A percentile compares a stretch with the other conserved stretches of the same genome.
These are phyloP conservation scores for Caretta caretta DNA, from an alignment of 2,113 vertebrate species.

Conservation along the genomic window DNA sequence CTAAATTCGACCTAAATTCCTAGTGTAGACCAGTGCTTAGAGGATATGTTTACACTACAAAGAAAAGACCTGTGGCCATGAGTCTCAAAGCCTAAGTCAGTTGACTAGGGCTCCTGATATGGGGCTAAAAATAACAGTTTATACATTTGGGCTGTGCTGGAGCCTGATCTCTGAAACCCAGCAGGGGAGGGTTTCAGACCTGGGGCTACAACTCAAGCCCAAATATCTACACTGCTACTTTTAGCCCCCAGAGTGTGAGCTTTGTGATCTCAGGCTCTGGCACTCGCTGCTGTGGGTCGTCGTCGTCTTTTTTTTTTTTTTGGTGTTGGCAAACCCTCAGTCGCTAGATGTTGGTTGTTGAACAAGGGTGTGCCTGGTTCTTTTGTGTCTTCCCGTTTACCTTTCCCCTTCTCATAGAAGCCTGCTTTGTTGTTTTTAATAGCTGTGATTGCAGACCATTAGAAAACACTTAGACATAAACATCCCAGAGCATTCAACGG, in stretches of 20 bases:
- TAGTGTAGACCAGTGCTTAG: too few species aligned
- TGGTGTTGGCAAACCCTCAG: background rate
- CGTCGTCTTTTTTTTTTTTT: background rate
- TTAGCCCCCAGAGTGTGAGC: background rate
- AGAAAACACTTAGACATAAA: background rate
- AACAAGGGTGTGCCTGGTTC: background rate
- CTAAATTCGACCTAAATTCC: too few species aligned
- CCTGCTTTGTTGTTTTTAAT: background rate
- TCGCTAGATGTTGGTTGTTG: background rate
- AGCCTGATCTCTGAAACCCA: background rate
- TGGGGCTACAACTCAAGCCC: background rate
- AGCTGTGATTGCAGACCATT: background rate
- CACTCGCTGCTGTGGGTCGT: background rate
- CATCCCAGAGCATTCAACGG: background rate
- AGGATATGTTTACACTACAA: background rate
- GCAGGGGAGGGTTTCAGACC: background rate
- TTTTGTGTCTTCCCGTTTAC: background rate
- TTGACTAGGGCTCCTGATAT: background rate
- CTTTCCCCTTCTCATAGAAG: background rate
- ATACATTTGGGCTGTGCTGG: background rate
- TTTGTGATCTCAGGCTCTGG: background rate
- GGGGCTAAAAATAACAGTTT: background rate
- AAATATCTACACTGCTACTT: background rate
- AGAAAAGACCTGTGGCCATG: background rate
- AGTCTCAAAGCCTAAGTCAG: background rate